Conservation (phyloP, 2,888 invertebrate genomes). For the Lissonota sp. region DNA sequence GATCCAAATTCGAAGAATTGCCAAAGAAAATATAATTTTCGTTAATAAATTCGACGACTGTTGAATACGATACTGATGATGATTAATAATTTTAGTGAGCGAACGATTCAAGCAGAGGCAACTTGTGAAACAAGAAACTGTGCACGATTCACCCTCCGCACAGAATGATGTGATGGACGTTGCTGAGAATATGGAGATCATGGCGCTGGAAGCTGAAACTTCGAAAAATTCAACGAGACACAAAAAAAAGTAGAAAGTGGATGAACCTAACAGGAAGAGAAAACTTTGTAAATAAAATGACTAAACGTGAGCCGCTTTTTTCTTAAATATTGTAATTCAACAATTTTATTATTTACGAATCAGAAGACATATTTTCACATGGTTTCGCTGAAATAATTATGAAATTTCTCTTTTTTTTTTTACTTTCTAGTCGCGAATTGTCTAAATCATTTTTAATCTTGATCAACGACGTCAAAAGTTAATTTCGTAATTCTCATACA, state of each 20-base stretch:
- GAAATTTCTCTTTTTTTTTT: slow-evolving; percentile 41
- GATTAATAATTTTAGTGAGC: slow-evolving; percentile 68
- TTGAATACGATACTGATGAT: not conserved
- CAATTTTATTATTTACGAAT: slow-evolving; percentile 63
- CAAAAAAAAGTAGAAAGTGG: slow-evolving; percentile 41
- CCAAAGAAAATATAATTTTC: not conserved
- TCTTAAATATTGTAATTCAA: slow-evolving; percentile 63
- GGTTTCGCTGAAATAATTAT: slow-evolving; percentile 56
- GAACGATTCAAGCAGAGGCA: slow-evolving; percentile 71
- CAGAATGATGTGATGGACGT: slow-evolving; percentile 74
- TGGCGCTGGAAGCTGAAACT: slow-evolving; percentile 63
- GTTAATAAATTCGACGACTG: not conserved
- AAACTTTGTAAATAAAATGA: slow-evolving; percentile 50
- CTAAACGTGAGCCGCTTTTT: not conserved
- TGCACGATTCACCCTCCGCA: slow-evolving; percentile 6
- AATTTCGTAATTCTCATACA: slow-evolving; percentile 21
- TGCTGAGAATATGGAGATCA: slow-evolving; percentile 72
- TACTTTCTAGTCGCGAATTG: slow-evolving; percentile 30
- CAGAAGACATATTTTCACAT: slow-evolving; percentile 62
- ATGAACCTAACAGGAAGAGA: not conserved
- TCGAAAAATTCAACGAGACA: slow-evolving; percentile 53
- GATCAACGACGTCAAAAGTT: slow-evolving; percentile 33
- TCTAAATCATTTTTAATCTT: slow-evolving; percentile 33
- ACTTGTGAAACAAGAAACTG: slow-evolving; percentile 34
- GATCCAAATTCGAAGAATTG: slow-evolving; percentile 25